Evolutionary conservation across 2,888 invertebrate species (phyloP).

Genomic region (Augochlorella aurata): DNA sequence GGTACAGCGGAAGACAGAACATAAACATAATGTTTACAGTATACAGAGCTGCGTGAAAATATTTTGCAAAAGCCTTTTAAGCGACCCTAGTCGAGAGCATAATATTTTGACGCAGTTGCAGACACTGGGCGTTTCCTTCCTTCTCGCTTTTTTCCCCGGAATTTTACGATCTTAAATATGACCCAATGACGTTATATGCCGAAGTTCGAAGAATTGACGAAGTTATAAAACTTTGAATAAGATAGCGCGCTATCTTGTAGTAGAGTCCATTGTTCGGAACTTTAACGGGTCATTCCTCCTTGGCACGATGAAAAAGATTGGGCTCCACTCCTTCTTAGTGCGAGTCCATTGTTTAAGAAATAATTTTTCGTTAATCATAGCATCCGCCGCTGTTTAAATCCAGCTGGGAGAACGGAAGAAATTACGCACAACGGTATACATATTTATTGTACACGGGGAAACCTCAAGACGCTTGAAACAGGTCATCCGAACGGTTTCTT

Average conservation of each 20-base stretch:
- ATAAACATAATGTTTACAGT: no score
- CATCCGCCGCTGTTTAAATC: neutral
- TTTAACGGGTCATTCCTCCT: slow-evolving; percentile 2
- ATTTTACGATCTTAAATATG: neutral
- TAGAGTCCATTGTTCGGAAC: slow-evolving; percentile 9
- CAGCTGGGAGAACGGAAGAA: no score
- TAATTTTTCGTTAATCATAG: neutral
- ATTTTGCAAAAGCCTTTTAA: no score
- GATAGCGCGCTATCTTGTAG: slow-evolving; percentile 9
- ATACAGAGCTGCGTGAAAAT: no score
- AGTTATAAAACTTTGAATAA: slow-evolving; percentile 14
- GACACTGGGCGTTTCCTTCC: neutral
- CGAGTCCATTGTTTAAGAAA: neutral
- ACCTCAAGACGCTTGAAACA: slow-evolving; percentile 19
- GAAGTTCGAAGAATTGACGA: slow-evolving; percentile 11
- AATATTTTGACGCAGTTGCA: neutral
- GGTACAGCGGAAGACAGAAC: no score
- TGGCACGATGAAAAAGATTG: neutral
- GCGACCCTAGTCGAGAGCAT: neutral
- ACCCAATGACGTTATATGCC: slow-evolving; percentile 1
- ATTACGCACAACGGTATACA: neutral
- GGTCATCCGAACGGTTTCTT: slow-evolving; percentile 17
- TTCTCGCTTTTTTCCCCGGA: neutral
- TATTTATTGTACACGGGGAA: neutral
- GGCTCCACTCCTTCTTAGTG: neutral